Evolutionary conservation across 2,113 vertebrate genomes (phyloP).

Genomic region (Mustela nigripes): DNA sequence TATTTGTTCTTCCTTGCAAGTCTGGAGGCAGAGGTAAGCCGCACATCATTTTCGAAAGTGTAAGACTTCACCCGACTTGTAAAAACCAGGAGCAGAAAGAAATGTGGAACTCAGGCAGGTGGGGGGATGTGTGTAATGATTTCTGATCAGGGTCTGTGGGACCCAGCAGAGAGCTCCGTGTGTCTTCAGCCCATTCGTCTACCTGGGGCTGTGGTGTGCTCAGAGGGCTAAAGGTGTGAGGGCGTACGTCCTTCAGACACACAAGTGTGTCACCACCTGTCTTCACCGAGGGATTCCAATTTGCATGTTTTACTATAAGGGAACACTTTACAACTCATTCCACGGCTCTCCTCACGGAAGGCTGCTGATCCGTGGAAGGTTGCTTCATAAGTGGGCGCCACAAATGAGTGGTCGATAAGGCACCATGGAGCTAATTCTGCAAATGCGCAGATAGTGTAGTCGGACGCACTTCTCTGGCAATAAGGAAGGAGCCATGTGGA

Average conservation of each 20-base stretch:
- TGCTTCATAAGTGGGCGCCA: background rate
- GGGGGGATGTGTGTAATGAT: background rate
- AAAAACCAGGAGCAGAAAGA: slow-evolving; percentile 39
- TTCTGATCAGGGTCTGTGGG: background rate
- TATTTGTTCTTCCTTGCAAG: slow-evolving; percentile 33
- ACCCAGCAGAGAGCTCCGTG: background rate
- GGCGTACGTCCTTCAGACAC: background rate
- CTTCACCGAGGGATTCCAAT: slow-evolving; percentile 65
- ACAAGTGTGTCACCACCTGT: background rate
- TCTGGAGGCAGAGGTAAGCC: slow-evolving; percentile 20
- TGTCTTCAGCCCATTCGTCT: background rate
- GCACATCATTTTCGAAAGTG: slow-evolving; percentile 32
- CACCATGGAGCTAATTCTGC: background rate
- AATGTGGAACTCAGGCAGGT: background rate
- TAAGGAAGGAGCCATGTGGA: background rate
- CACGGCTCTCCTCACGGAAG: background rate
- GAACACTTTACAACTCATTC: background rate
- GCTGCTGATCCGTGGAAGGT: background rate
- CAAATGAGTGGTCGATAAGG: background rate
- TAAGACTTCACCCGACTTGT: slow-evolving; percentile 28
- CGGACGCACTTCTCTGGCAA: background rate
- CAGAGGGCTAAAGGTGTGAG: background rate
- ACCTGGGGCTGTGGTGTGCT: rapidly evolving
- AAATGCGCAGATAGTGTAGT: background rate
- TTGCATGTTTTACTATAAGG: slow-evolving; percentile 41